Base-by-base conservation (phyloP, 2,113 vertebrate genomes). In the Loxodonta africana region DNA sequence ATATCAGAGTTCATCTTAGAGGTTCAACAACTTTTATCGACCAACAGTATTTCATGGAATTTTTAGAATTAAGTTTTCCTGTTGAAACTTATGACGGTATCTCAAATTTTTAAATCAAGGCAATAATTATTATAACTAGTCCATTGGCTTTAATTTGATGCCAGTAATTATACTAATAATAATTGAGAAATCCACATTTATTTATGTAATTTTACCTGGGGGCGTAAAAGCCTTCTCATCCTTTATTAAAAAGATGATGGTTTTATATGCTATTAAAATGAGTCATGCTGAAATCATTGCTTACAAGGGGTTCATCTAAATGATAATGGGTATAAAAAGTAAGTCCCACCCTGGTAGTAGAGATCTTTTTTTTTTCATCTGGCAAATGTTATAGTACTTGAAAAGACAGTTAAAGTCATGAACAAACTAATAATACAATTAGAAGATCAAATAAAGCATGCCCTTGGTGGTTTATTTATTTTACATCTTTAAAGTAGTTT, bases 261-360 rank as follows among this genome's bases (percentile, higher is more conserved):
- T 76, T 97, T 96, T 98, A 83, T 88, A 82, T 28, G 62, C 77
- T 88, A 81, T 88, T 97, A 96, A 97, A 97, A 91, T 97, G 96
- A 96, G 53, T 95, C 96, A 95, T 90, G 88, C 85, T 94, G 97
- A 97, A 97, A 97, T 97, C 57, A 97, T 92, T 97, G 90, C 85
- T 97, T 95, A 95, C 51, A 83, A 88, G 88, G 93, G 48, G 30
- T 87, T 95, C 65, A 91, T 97, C 90, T 97, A 96, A 92, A 92
- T 97, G 95, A 78, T 77, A 96, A 97, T 92, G 53, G 87, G 44
- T 73, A 60, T 65, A 81, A 88, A 82, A 93, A 88, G 28, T 37
- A 83, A 96, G 71, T 74, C 95, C 91, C 1, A 4, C 62, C 46
- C 11, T 89, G 23, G 30, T 80, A 57, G 15, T 53, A 88, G 23